These are phyloP conservation scores for Cynoglossus semilaevis DNA, from an alignment of 2,113 vertebrate species.

Conservation along the genomic window DNA sequence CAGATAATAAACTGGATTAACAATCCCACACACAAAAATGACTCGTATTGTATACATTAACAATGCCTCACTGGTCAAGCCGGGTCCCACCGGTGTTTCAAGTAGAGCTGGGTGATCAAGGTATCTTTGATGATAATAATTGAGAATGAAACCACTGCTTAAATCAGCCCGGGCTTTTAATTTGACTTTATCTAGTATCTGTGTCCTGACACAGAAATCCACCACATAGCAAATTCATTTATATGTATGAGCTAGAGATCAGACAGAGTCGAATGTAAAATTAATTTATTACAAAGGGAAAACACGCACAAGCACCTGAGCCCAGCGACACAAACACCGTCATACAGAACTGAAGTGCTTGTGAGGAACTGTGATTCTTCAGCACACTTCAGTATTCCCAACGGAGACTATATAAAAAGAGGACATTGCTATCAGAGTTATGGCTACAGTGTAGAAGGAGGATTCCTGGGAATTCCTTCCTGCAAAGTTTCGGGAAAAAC, in stretches of 20 bases:
- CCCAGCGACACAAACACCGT: conserved; percentile 2
- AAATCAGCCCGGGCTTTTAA: conserved; percentile 57
- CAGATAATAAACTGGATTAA: conserved; percentile 4
- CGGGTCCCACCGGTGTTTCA: conserved; percentile 16
- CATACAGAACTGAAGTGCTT: conserved; percentile 7
- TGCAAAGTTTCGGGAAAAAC: too few species aligned
- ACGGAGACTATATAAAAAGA: too few species aligned
- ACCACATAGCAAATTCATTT: conserved; percentile 47
- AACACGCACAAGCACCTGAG: conserved; percentile 1
- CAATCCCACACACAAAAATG: background rate
- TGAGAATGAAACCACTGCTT: conserved; percentile 49
- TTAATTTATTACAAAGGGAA: conserved; percentile 44
- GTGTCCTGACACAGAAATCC: conserved; percentile 54
- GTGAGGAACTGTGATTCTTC: conserved; percentile 7
- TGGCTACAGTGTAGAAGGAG: too few species aligned
- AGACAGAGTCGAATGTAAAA: conserved; percentile 39
- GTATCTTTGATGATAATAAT: conserved; percentile 44
- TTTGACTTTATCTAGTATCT: conserved; percentile 57
- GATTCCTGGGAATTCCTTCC: too few species aligned
- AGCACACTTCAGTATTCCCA: background rate
- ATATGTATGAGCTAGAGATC: conserved; percentile 57
- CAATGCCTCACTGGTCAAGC: conserved; percentile 32
- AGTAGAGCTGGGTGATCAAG: conserved; percentile 44
- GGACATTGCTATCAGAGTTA: too few species aligned
- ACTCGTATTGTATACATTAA: conserved; percentile 15